Base-by-base conservation (phyloP, 2,888 invertebrate species). In the Campoplex capitator region DNA sequence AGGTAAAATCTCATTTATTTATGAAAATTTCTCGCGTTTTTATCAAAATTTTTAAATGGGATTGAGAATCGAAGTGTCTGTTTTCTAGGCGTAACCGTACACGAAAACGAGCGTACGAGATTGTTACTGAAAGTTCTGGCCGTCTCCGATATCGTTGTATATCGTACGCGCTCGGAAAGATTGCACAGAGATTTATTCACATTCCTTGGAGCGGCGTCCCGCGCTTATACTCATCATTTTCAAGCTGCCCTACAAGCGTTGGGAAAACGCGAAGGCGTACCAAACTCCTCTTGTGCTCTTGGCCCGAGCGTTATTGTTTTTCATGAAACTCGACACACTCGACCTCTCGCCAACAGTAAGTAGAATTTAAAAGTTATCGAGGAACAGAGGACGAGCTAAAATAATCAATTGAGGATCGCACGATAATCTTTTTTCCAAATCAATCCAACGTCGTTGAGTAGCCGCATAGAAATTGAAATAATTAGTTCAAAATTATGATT, bases 291-390 rank as follows among this genome's bases (percentile, higher is more conserved):
- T 9, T 96, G 96, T 82, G 95, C 96, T 38, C 94, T 97, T 83
- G 97, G 97, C 32, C 98, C 98, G 58, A 96, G 97, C 88, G 96
- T 97, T 45, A 95, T 97, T 83, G 96, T 98, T 88, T 97, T 97
- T 94, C 98, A 98, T 93, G 97, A 98, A 94, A 97, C 97, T 0
- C 95, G 95, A 75, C 96, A 97, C 91, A 97, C 97, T 18, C 96
- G 96, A 90, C 96, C 96, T 11, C 94, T 97, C 80, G 95, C 95
- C 88, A 95, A 95, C 88, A 95, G 96, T 96, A 92, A 93, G 94
- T 93, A 89, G 87, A 68, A 38, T 38, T 38, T 38, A 6, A 23
- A 23, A 23, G 23, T 23, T 23, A 23, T 23, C 23, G 23, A 23
- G 23, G 23, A 23, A 23, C 23, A 0, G 23, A 23, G 23, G 23